Base-by-base conservation (phyloP, 2,797 vertebrate species). In the Nannoperca obscura region DNA sequence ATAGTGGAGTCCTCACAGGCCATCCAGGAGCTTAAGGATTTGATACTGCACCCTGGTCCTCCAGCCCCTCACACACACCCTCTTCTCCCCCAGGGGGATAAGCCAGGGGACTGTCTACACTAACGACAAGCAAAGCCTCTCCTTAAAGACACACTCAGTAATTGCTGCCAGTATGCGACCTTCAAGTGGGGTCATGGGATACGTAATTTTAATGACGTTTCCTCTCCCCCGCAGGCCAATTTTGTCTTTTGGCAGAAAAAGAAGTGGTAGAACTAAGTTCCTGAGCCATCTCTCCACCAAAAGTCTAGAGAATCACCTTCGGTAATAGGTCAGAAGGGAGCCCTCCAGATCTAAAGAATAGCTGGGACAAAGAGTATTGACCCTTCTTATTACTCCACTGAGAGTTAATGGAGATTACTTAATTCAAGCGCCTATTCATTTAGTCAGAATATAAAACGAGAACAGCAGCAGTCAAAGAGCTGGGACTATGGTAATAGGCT, bases 321-420 rank as follows among this genome's bases (percentile, higher is more conserved):
- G 63, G 88, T 92, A 93, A 92, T 91, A 74, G 87, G 90, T 88
- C 92, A 92, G 85, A 84, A 78, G 91, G 87, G 89, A 92, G 76
- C 73, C 70, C 59, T 88, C 77, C 85, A 82, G 86, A 88, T 83
- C 80, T 86, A 80, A 91, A 92, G 85, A 86, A 89, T 80, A 86
- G 85, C 84, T 59, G 82, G 88, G 82, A 88, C 86, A 93, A 73
- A 82, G 88, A 83, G 88, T 86, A 88, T 87, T 88, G 88, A 89
- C 87, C 86, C 80, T 82, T 78, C 80, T 82, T 89, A 88, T 91
- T 83, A 85, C 80, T 82, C 75, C 80, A 74, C 78, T 22, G 88
- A 87, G 90, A 90, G 81, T 86, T 77, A 84, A 91, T 87, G 83
- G 78, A 90, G 86, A 91, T 92, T 80, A 88, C 87, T 90, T 91